These are phyloP conservation scores for Erynnis tages DNA, from an alignment of 2,888 invertebrate species.

Conservation along the genomic window DNA sequence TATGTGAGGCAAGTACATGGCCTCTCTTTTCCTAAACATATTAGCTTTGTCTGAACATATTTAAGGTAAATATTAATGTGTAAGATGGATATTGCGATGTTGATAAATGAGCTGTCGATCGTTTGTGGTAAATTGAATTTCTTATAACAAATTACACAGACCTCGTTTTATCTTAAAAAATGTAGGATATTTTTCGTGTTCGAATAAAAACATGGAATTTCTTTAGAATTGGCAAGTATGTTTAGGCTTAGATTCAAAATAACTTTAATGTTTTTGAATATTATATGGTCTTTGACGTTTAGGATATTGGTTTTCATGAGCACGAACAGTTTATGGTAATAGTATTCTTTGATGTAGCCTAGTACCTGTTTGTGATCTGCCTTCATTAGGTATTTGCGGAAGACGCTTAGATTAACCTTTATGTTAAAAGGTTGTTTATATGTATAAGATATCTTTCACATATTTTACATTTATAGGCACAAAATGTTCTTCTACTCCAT, in stretches of 20 bases:
- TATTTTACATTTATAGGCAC: too few species aligned
- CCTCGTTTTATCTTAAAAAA: constrained; percentile 12
- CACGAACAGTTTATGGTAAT: too few species aligned
- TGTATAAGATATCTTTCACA: too few species aligned
- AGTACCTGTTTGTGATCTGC: too few species aligned
- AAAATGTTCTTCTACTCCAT: too few species aligned
- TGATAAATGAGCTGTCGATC: constrained; percentile 24
- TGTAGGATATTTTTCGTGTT: constrained; percentile 13
- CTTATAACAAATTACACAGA: constrained; percentile 15
- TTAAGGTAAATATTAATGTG: constrained; percentile 17
- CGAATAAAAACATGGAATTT: constrained; percentile 1
- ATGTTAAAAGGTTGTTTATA: too few species aligned
- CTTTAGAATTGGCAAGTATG: not conserved
- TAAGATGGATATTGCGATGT: constrained; percentile 6
- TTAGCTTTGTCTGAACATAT: constrained; percentile 12
- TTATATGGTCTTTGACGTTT: too few species aligned
- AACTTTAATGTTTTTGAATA: too few species aligned
- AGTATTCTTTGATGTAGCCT: too few species aligned
- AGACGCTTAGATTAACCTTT: too few species aligned
- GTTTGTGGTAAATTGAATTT: constrained; percentile 26
- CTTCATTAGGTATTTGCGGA: too few species aligned
- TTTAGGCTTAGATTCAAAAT: not conserved
- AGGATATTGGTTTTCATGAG: too few species aligned
- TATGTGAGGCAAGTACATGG: not conserved
- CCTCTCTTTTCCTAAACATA: not conserved